Percentiles rank a stretch among this genome's conserved stretches.
These are phyloP conservation scores for Patella depressa DNA, from an alignment of 2,888 invertebrate species.

Conservation along the genomic window DNA sequence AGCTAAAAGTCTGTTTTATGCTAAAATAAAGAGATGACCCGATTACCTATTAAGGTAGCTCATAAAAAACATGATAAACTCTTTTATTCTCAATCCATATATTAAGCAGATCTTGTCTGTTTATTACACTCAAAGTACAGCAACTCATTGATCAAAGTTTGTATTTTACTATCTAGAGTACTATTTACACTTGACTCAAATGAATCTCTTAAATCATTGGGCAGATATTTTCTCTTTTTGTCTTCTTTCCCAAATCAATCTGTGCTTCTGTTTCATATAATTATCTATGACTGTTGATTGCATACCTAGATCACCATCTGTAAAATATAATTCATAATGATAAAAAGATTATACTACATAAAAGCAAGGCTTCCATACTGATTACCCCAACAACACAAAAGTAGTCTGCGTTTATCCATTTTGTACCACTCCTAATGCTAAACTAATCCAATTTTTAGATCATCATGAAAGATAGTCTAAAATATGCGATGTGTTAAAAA, in stretches of 20 bases:
- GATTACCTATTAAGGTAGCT: neutral
- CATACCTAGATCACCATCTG: slow-evolving; percentile 90
- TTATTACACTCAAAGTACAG: neutral
- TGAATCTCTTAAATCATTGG: too few relatives aligned
- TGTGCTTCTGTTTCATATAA: slow-evolving; percentile 98
- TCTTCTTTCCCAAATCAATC: slow-evolving; percentile 96
- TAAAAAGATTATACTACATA: too few relatives aligned
- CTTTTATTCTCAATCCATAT: neutral
- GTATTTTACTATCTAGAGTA: neutral
- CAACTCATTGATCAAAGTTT: neutral
- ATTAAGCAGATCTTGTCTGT: neutral
- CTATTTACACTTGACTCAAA: too few relatives aligned
- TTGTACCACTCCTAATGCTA: too few relatives aligned
- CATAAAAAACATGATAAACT: neutral
- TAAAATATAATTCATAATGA: slow-evolving; percentile 27
- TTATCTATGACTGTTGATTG: slow-evolving; percentile 81
- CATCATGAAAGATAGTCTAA: too few relatives aligned
- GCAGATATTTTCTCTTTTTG: slow-evolving; percentile 71
- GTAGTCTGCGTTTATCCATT: too few relatives aligned
- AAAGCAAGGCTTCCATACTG: too few relatives aligned
- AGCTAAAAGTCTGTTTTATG: too few relatives aligned
- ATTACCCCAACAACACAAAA: too few relatives aligned
- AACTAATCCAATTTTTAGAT: too few relatives aligned
- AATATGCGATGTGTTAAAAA: too few relatives aligned
- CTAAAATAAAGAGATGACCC: too few relatives aligned